Base-by-base conservation (phyloP, 2,113 vertebrate genomes). In the Xenopus borealis region DNA sequence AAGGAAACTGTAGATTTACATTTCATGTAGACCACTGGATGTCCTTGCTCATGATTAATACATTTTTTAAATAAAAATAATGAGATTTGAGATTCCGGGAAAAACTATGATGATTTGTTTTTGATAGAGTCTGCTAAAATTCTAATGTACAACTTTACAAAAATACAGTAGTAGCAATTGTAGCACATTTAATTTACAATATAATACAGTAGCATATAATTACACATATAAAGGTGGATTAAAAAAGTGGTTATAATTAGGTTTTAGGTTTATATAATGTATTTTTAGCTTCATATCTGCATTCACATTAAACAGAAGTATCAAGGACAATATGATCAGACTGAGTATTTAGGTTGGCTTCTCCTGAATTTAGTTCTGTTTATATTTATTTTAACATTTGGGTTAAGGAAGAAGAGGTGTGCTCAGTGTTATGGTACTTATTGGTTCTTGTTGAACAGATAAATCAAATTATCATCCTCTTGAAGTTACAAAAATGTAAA, bases 141-240 rank as follows among this genome's bases (percentile, higher is more conserved):
- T 90, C 90, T 91, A 91, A 82, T 86, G 78, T 81, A 83, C 80
- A 84, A 55, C 81, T 88, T 88, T 92, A 92, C 82, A 93, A 93
- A 93, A 93, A 92, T 90, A 76, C 33, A 40, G 66, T 76, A 76
- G 83, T 86, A 87, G 91, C 88, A 88, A 86, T 89, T 89, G 88
- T 86, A 80, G 84, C 83, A 72, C 84, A 85, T 79, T 81, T 83
- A 79, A 85, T 92, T 87, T 89, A 91, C 85, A 92, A 79, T 89
- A 91, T 92, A 83, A 87, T 85, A 89, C 80, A 89, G 75, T 82
- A 87, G 78, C 1, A 0, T 74, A 78, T 78, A 81, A 82, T 84
- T 80, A 62, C 81, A 79, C 62, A 23, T 69, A 40, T 77, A 80
- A 79, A 61, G 58, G 20, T 79, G 13, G 76, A 45, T 75, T 83